A percentile compares a stretch with the other conserved stretches of the same genome.
Evolutionary conservation across 2,888 invertebrate genomes (phyloP).

Genomic region (Drosophila helvetica): DNA sequence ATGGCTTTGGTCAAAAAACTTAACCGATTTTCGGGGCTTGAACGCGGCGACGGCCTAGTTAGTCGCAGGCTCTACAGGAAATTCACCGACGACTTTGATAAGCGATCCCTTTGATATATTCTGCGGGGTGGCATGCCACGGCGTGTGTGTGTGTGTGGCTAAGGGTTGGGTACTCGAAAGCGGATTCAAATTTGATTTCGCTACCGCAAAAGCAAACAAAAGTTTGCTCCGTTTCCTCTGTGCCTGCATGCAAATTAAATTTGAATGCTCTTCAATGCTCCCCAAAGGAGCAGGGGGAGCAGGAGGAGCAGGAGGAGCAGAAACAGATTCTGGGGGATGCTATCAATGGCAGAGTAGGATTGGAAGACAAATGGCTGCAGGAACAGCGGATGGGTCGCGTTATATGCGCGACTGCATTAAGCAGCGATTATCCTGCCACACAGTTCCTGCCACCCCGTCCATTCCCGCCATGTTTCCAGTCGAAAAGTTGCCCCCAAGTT

Average conservation of each 20-base stretch:
- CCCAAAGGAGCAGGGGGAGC: constrained; percentile 7
- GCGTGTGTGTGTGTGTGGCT: constrained; percentile 18
- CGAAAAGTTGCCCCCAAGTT: constrained; percentile 59
- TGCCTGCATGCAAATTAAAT: constrained; percentile 78
- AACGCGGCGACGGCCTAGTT: constrained; percentile 32
- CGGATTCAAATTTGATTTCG: constrained; percentile 76
- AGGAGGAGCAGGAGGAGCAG: background rate
- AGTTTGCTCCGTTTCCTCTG: constrained; percentile 34
- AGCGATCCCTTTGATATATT: constrained; percentile 32
- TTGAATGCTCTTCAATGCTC: constrained; percentile 78
- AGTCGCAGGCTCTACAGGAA: constrained; percentile 4
- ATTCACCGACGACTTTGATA: constrained; percentile 5
- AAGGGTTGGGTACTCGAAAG: constrained; percentile 37
- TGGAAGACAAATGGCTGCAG: constrained; percentile 44
- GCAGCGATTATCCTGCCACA: constrained; percentile 75
- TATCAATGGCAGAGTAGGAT: constrained; percentile 37
- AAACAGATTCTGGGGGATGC: background rate
- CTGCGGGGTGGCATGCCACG: background rate
- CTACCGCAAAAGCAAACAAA: constrained; percentile 67
- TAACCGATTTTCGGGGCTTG: constrained; percentile 34
- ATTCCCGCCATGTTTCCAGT: background rate
- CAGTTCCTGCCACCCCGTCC: constrained; percentile 37
- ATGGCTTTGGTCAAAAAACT: constrained; percentile 32
- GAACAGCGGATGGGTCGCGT: constrained; percentile 51
- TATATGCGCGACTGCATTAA: constrained; percentile 75